These are phyloP conservation scores for Tragelaphus buxtoni DNA, from an alignment of 2,113 vertebrate species.

Conservation along the genomic window DNA sequence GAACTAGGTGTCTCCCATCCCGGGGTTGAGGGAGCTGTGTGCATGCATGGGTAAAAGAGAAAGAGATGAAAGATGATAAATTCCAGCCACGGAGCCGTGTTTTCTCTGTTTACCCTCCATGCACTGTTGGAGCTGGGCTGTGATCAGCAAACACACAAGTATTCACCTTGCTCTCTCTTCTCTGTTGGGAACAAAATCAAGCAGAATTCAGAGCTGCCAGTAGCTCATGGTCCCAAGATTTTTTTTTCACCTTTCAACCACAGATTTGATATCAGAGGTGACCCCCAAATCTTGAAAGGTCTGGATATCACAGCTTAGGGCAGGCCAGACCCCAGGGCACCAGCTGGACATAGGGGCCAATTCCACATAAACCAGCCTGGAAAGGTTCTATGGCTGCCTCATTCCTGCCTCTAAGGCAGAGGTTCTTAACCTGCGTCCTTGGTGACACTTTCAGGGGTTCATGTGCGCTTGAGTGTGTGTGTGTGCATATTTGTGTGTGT, in stretches of 20 bases:
- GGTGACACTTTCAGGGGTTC: no score
- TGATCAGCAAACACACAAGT: background rate
- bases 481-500: no score
- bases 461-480: background rate
- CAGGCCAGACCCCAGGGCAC: background rate
- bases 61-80: background rate
- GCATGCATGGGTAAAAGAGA: background rate
- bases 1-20: background rate
- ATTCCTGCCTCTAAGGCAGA: background rate
- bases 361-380: background rate
- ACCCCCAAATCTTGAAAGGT: background rate
- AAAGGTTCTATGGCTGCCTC: background rate
- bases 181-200: background rate
- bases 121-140: accelerated
- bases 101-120: no score
- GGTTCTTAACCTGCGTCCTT: background rate
- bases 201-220: background rate
- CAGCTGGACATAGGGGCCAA: background rate
- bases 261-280: background rate
- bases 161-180: background rate
- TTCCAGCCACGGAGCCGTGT: accelerated
- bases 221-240: background rate
- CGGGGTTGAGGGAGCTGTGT: no score
- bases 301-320: background rate
- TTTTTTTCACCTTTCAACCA: background rate